Evolutionary conservation across 2,888 invertebrate species (phyloP), one percentile per base, ranked within the genome.

Genomic region (Charanyca ferruginea): DNA sequence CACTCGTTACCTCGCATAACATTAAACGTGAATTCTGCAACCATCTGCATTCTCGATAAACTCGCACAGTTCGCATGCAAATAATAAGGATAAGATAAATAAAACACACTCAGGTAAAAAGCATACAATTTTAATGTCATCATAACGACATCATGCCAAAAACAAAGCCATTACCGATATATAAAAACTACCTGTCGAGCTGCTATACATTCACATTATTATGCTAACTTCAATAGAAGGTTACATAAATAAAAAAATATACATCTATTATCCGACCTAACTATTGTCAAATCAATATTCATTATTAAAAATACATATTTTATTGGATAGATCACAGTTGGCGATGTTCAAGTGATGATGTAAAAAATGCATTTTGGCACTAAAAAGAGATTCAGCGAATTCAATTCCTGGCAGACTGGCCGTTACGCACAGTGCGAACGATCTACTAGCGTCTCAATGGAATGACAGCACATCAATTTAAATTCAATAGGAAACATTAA

Each of bases 61-160:
- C 83, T 82, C 81, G 83, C 94, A 93, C 93, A 83, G 83, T 82
- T 82, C 80, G 83, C 95, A 94, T 94, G 94, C 94, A 92, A 90
- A 89, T 83, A 87, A 88, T 83, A 87, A 88, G 90, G 90, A 87
- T 84, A 85, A 84, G 80, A 89, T 86, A 83, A 85, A 90, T 93
- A 93, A 91, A 91, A 94, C 93, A 94, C 93, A 93, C 91, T 85
- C 81, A 65, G 78, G 80, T 93, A 92, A 90, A 91, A 95, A 95
- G 95, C 95, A 92, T 94, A 93, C 91, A 94, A 93, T 93, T 94
- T 93, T 94, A 95, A 94, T 94, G 94, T 94, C 93, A 91, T 89
- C 88, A 86, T 89, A 88, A 87, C 87, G 93, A 94, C 93, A 93
- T 91, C 92, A 92, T 94, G 94, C 93, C 93, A 91, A 92, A 91